Evolutionary conservation across 2,113 vertebrate genomes (phyloP).

Genomic region (Lepus americanus): DNA sequence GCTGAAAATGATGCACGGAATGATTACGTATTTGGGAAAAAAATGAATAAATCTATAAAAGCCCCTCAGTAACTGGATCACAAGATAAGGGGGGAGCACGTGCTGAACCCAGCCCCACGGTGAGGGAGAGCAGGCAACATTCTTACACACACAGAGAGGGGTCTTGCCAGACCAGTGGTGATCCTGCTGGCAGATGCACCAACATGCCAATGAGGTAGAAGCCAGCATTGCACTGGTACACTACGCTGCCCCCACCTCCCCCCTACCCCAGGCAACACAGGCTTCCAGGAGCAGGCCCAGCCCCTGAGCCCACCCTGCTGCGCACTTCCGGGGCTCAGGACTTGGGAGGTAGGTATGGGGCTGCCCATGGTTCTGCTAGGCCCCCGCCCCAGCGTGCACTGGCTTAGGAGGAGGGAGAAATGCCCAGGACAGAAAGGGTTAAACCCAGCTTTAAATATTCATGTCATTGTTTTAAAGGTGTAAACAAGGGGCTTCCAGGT

Average conservation of each 20-base stretch:
- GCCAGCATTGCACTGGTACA: constrained; percentile 97
- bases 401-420: no score
- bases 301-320: background rate
- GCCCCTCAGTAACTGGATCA: background rate
- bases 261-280: constrained; percentile 21
- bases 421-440: constrained; percentile 77
- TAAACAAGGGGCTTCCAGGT: constrained; percentile 42
- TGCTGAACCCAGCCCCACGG: background rate
- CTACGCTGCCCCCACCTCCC: constrained; percentile 93
- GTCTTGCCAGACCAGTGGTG: constrained; percentile 97
- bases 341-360: background rate
- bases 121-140: constrained; percentile 65
- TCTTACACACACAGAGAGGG: constrained; percentile 99
- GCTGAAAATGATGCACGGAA: background rate
- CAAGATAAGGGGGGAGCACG: background rate
- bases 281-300: constrained; percentile 59
- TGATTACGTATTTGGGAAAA: background rate
- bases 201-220: constrained; percentile 98
- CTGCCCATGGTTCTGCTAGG: background rate
- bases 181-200: constrained; percentile 98
- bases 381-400: no score
- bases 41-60: background rate
- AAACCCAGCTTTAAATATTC: constrained; percentile 78
- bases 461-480: constrained; percentile 83
- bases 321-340: background rate